Evolutionary conservation across 2,113 vertebrate species (phyloP).

Genomic region (Syrmaticus mikado): DNA sequence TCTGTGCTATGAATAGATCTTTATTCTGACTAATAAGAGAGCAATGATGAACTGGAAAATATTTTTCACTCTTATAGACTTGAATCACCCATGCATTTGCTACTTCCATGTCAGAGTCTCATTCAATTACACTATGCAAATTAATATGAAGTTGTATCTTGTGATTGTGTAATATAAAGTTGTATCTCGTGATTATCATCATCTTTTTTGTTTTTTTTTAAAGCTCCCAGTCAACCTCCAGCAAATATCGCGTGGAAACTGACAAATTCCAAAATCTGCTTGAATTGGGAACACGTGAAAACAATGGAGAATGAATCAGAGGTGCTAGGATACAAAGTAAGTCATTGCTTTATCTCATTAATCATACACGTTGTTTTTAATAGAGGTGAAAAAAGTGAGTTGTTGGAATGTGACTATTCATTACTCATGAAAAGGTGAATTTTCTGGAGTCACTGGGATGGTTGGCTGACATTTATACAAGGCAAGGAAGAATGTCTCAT

Average conservation of each 20-base stretch:
- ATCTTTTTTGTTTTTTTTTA: slow-evolving; percentile 36
- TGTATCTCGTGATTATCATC: slow-evolving; percentile 57
- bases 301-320: slow-evolving; percentile 92
- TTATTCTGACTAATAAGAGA: slow-evolving; percentile 14
- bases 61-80: not conserved
- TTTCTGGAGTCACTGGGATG: not conserved
- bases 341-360: not conserved
- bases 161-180: slow-evolving; percentile 29
- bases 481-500: accelerated
- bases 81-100: not conserved
- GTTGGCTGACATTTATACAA: not conserved
- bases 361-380: not conserved
- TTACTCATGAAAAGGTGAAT: not conserved
- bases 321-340: slow-evolving; percentile 92
- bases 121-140: not conserved
- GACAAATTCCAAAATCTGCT: slow-evolving; percentile 88
- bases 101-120: not conserved
- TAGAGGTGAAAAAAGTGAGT: not conserved
- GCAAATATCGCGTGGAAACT: slow-evolving; percentile 89
- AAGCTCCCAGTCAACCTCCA: slow-evolving; percentile 88
- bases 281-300: slow-evolving; percentile 92
- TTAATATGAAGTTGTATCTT: slow-evolving; percentile 35
- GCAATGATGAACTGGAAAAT: slow-evolving; percentile 9
- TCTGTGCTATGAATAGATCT: slow-evolving; percentile 35
- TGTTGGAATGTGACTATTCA: not conserved